Percentiles rank a stretch among this genome's conserved stretches.
These are phyloP conservation scores for Osmerus mordax DNA, from an alignment of 2,113 vertebrate genomes.

Conservation along the genomic window DNA sequence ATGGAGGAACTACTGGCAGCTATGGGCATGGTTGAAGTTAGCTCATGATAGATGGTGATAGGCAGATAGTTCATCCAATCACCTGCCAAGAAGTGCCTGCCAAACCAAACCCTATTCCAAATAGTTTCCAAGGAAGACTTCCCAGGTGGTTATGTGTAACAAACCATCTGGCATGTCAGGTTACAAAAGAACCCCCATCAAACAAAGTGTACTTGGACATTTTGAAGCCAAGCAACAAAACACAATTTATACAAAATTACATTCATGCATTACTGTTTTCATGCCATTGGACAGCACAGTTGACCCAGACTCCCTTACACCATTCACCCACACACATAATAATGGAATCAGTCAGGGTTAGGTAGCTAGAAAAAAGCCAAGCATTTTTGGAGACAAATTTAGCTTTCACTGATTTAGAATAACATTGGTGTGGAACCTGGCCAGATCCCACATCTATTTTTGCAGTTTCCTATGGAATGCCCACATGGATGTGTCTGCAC, in stretches of 20 bases:
- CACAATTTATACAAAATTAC: not conserved
- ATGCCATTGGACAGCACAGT: not conserved
- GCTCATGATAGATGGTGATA: too few species aligned
- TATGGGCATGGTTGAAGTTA: too few species aligned
- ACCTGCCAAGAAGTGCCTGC: too few species aligned
- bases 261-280: not conserved
- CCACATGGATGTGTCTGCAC: conserved; percentile 48
- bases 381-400: conserved; percentile 58
- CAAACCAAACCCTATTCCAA: too few species aligned
- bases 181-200: too few species aligned
- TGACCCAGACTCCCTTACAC: not conserved
- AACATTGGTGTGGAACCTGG: conserved; percentile 52
- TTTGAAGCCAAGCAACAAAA: not conserved
- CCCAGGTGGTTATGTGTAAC: too few species aligned
- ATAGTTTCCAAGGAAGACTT: too few species aligned
- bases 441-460: conserved; percentile 66
- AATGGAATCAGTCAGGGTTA: conserved; percentile 41
- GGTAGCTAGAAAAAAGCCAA: conserved; percentile 26
- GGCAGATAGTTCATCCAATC: too few species aligned
- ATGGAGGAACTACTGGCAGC: too few species aligned
- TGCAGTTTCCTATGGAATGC: conserved; percentile 44
- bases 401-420: conserved; percentile 59
- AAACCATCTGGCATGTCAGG: too few species aligned
- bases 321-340: not conserved
- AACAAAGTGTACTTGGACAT: not conserved